Conservation (phyloP, 2,113 vertebrate species). For the Salminus brasiliensis region DNA sequence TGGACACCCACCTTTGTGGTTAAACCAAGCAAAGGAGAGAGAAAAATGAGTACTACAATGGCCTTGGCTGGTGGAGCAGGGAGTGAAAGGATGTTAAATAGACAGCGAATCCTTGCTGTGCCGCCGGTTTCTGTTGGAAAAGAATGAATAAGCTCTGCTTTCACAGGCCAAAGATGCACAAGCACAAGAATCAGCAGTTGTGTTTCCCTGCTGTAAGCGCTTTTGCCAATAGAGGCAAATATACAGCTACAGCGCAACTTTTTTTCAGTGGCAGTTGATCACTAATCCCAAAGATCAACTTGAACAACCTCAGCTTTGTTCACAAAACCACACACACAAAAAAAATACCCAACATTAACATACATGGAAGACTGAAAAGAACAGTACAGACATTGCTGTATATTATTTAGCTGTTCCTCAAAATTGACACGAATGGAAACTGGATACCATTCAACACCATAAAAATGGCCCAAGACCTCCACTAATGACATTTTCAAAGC, state of each 20-base stretch:
- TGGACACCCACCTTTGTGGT: constrained; percentile 41
- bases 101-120: constrained; percentile 69
- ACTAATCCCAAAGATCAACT: constrained; percentile 74
- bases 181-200: constrained; percentile 76
- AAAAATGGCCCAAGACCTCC: constrained; percentile 55
- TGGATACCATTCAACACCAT: neutral
- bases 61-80: constrained; percentile 60
- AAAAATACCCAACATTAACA: constrained; percentile 40
- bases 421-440: neutral
- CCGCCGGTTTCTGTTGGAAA: constrained; percentile 66
- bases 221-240: constrained; percentile 75
- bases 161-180: constrained; percentile 78
- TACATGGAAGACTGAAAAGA: neutral
- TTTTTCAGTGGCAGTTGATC: constrained; percentile 63
- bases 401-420: neutral
- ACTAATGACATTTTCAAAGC: constrained; percentile 60
- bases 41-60: constrained; percentile 56
- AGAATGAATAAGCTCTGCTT: constrained; percentile 74
- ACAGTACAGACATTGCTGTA: neutral
- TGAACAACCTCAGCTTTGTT: constrained; percentile 49
- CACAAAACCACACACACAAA: constrained; percentile 33
- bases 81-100: constrained; percentile 69
- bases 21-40: constrained; percentile 47
- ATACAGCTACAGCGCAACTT: constrained; percentile 63
- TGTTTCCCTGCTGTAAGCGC: constrained; percentile 76